A percentile compares a stretch with the other conserved stretches of the same genome.
phyloP scores from a whole-genome alignment of 2,888 invertebrate species.

The Tenthredo amoena region DNA sequence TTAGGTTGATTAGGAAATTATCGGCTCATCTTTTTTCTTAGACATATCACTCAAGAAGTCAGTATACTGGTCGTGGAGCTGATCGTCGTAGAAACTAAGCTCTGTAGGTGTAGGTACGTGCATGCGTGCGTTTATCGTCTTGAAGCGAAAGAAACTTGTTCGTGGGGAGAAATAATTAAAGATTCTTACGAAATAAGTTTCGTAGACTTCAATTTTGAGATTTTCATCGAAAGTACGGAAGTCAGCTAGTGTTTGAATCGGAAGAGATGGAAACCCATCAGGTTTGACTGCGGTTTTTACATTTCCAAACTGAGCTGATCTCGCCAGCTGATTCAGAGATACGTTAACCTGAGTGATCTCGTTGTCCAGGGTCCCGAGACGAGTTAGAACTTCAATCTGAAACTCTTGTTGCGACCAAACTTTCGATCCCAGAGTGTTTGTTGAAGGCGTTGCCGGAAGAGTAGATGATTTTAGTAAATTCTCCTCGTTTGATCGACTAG shows the following conservation, averaged over 20 bases:
- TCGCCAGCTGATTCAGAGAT: not conserved
- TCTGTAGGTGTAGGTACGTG: not conserved
- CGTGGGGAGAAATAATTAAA: not conserved
- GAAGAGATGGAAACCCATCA: not conserved
- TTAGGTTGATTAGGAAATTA: not conserved
- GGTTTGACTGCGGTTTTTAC: not conserved
- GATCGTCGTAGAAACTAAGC: not conserved
- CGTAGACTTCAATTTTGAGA: not conserved
- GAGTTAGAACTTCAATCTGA: not conserved
- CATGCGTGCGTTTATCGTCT: not conserved
- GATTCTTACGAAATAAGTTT: not conserved
- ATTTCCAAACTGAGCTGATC: not conserved
- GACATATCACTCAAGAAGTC: too few species aligned
- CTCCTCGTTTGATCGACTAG: not conserved
- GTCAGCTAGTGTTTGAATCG: not conserved
- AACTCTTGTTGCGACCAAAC: not conserved
- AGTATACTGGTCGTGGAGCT: not conserved
- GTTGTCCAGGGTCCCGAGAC: not conserved
- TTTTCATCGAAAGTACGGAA: not conserved
- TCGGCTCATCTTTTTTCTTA: not conserved
- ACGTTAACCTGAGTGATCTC: not conserved
- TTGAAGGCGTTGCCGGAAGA: not conserved
- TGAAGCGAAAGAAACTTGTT: not conserved
- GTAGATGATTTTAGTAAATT: not conserved
- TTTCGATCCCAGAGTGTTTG: constrained; percentile 2